phyloP scores from a whole-genome alignment of 2,797 vertebrate species.

The Chloroceryle inda region DNA sequence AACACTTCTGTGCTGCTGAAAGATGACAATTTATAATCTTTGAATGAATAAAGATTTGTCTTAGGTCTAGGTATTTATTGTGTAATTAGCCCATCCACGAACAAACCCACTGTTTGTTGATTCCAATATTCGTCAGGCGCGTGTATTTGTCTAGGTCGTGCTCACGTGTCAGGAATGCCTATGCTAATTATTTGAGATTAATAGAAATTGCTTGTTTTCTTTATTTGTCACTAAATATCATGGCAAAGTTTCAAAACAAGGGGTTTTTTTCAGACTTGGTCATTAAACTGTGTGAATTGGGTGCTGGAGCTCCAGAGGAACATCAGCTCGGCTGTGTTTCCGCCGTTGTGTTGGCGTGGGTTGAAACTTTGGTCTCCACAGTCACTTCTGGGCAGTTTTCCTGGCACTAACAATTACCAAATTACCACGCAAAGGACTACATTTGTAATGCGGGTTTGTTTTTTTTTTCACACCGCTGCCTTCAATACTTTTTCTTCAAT shows the following conservation, averaged over 20 bases:
- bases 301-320: background rate
- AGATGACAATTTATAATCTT: slow-evolving; percentile 52
- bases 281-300: background rate
- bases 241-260: background rate
- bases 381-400: background rate
- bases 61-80: slow-evolving; percentile 17
- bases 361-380: background rate
- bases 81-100: slow-evolving; percentile 21
- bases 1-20: slow-evolving; percentile 48
- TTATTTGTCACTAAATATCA: background rate
- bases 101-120: slow-evolving; percentile 1
- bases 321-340: background rate
- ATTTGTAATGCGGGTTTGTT: accelerated
- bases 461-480: background rate
- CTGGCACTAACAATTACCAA: background rate
- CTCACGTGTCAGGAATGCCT: background rate
- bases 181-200: background rate
- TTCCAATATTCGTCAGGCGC: background rate
- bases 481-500: background rate
- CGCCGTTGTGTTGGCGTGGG: background rate
- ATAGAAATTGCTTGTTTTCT: background rate
- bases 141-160: background rate
- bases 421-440: background rate
- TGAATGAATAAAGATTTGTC: slow-evolving; percentile 17
- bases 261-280: background rate